Percentiles rank a stretch among this genome's conserved stretches.
Evolutionary conservation across 2,113 vertebrate genomes (phyloP).

Genomic region (Calyptommatus sinebrachiatus): DNA sequence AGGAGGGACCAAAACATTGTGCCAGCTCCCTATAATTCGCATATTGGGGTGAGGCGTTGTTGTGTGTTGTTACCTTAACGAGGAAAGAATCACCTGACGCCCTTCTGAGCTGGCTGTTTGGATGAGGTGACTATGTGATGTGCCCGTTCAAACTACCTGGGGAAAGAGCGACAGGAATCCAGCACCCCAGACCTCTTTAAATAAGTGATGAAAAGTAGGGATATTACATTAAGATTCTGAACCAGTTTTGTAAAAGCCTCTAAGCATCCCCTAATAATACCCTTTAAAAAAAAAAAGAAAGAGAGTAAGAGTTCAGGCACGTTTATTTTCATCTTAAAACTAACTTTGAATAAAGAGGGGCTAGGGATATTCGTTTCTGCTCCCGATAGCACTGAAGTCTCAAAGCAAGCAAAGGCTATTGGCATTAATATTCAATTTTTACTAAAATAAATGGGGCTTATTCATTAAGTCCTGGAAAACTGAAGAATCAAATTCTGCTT

Average conservation of each 20-base stretch:
- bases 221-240: too few relatives aligned
- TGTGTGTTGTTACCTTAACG: slow-evolving; percentile 21
- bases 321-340: neutral
- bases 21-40: slow-evolving; percentile 15
- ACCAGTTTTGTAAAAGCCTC: neutral
- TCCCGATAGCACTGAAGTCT: neutral
- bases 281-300: neutral
- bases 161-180: neutral
- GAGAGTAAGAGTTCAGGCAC: neutral
- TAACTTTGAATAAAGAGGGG: neutral
- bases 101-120: neutral
- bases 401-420: neutral
- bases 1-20: neutral
- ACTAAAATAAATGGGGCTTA: neutral
- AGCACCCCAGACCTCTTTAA: neutral
- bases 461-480: neutral
- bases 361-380: neutral
- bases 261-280: neutral
- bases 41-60: slow-evolving; percentile 5
- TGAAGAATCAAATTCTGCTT: neutral
- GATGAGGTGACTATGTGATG: neutral
- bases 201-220: neutral
- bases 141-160: neutral
- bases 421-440: too few relatives aligned
- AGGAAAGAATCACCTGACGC: slow-evolving; percentile 33